A percentile compares a stretch with the other conserved stretches of the same genome.
Evolutionary conservation across 2,113 vertebrate species (phyloP).

Genomic region (Rutilus rutilus): DNA sequence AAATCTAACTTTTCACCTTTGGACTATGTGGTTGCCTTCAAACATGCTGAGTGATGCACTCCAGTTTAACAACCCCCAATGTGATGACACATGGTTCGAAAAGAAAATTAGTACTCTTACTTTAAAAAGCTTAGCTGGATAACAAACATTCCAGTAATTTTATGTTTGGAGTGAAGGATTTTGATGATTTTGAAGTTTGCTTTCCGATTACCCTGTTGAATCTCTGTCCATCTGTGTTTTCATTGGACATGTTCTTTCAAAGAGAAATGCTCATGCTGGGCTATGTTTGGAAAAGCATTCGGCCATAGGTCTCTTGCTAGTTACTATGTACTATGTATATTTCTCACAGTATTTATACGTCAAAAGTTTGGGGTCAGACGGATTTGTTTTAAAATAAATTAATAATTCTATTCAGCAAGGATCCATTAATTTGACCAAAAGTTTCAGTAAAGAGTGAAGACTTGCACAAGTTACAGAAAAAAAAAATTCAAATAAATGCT

Average conservation of each 20-base stretch:
- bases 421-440: too few relatives aligned
- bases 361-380: not conserved
- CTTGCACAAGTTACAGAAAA: too few relatives aligned
- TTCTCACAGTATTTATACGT: not conserved
- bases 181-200: conserved; percentile 17
- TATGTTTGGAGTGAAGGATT: conserved; percentile 3
- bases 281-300: not conserved
- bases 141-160: not conserved
- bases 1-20: conserved; percentile 34
- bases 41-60: conserved; percentile 21
- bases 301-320: not conserved
- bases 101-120: not conserved
- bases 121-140: not conserved
- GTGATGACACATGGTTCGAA: not conserved
- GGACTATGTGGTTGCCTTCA: not conserved
- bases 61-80: not conserved
- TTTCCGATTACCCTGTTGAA: conserved; percentile 10
- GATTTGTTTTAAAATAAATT: not conserved
- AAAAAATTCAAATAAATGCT: not conserved
- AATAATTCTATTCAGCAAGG: too few relatives aligned
- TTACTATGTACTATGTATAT: not conserved
- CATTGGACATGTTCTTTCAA: conserved; percentile 15
- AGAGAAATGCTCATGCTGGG: conserved; percentile 10
- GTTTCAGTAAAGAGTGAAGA: too few relatives aligned
- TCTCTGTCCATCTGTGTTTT: conserved; percentile 26